phyloP scores from a whole-genome alignment of 2,888 invertebrate species.

The Brachyptera putata region DNA sequence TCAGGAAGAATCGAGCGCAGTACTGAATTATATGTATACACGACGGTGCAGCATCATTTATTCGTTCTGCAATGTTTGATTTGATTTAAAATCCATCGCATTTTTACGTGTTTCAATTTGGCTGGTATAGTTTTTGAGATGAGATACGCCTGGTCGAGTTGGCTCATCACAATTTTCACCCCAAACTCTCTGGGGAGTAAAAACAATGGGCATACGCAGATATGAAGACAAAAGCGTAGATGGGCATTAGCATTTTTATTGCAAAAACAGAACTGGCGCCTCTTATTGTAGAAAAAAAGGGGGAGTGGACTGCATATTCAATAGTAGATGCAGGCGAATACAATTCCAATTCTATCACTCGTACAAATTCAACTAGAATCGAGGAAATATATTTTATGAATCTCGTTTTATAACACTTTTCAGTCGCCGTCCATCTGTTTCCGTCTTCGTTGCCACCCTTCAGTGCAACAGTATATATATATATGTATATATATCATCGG shows the following conservation, averaged over 20 bases:
- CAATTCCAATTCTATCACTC: constrained; percentile 18
- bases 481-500: too few relatives aligned
- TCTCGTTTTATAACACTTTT: constrained; percentile 1
- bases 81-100: too few relatives aligned
- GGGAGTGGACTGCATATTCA: neutral
- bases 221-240: neutral
- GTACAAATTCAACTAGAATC: constrained; percentile 13
- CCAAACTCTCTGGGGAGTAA: neutral
- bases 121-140: too few relatives aligned
- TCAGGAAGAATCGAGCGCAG: too few relatives aligned
- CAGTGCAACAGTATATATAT: too few relatives aligned
- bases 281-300: constrained; percentile 1
- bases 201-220: constrained; percentile 16
- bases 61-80: too few relatives aligned
- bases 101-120: too few relatives aligned
- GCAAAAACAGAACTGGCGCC: neutral
- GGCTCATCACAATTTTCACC: constrained; percentile 1
- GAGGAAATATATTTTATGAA: constrained; percentile 5
- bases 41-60: too few relatives aligned
- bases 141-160: neutral
- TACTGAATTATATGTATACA: too few relatives aligned
- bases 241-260: constrained; percentile 20
- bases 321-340: neutral
- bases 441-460: neutral
- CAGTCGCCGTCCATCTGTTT: neutral